Evolutionary conservation across 2,797 vertebrate genomes (phyloP), one percentile per base, ranked within the genome.

Genomic region (Telmatherina bonti): DNA sequence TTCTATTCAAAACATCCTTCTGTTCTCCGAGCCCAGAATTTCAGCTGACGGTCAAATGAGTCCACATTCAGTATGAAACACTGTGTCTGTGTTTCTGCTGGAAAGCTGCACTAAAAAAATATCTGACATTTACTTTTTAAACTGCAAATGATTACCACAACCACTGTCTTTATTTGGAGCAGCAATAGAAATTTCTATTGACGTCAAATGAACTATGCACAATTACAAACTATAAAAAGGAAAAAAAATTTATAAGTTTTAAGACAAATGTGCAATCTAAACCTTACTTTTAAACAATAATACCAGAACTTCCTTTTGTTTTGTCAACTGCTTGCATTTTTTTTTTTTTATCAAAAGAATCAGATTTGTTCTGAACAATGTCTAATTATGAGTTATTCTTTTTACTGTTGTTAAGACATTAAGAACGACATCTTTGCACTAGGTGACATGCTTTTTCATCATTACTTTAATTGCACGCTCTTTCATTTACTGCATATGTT

Each of bases 41-140:
- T 76, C 70, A 20, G 56, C 38, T 60, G 76, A 72, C 54, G 71
- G 43, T 80, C 55, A 53, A 43, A 51, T 60, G 66, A 70, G 64
- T 24, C 72, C 54, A 61, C 71, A 66, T 43, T 76, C 70, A 49
- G 58, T 36, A 63, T 61, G 71, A 79, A 83, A 83, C 62, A 58
- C n/a, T 52, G 45, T 18, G 60, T 60, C 62, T 62, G 33, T 73
- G 61, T 74, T 70, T 80, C 71, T 84, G 72, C 79, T 62, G 62
- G 62, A 58, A 55, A 77, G 58, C 70, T 78, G 53, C 18, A 75
- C 51, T 73, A 22, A 58, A 74, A 77, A 72, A 27, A 33, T n/a
- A 26, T 30, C 13, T 67, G 56, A 84, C 45, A 56, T 81, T 78
- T 63, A 56, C 62, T 52, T 53, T 41, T 57, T 51, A 57, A 31